These are phyloP conservation scores for Vulpes lagopus DNA, from an alignment of 2,113 vertebrate genomes.

Conservation along the genomic window DNA sequence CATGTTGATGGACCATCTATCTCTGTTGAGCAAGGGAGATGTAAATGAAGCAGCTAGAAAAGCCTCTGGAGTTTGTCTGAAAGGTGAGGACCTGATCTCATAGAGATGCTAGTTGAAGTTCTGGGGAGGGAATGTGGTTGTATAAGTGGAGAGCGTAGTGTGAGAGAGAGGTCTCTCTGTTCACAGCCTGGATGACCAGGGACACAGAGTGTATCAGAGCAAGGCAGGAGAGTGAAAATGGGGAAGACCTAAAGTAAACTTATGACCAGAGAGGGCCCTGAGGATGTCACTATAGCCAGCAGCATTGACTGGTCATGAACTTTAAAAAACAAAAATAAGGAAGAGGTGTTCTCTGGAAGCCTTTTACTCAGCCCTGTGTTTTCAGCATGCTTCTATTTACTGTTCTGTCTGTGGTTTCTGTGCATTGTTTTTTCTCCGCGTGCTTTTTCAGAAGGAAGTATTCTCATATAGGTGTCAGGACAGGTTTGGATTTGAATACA, in stretches of 20 bases:
- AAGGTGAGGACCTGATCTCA: neutral
- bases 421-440: neutral
- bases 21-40: neutral
- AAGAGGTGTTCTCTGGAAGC: neutral
- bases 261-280: neutral
- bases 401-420: neutral
- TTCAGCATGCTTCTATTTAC: neutral
- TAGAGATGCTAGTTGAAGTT: fast-evolving
- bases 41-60: neutral
- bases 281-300: neutral
- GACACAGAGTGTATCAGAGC: too few relatives aligned
- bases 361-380: neutral
- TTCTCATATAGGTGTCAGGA: neutral
- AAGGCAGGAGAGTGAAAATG: neutral
- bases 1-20: neutral
- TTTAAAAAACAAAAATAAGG: neutral
- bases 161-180: too few relatives aligned
- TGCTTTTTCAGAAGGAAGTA: neutral
- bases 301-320: neutral
- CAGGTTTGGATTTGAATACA: neutral
- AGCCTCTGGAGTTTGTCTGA: neutral
- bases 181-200: neutral
- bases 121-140: too few relatives aligned
- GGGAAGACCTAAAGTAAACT: fast-evolving
- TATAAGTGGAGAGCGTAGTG: fast-evolving